Conservation (phyloP, 2,888 invertebrate species). For the Drosophila infuscata region DNA sequence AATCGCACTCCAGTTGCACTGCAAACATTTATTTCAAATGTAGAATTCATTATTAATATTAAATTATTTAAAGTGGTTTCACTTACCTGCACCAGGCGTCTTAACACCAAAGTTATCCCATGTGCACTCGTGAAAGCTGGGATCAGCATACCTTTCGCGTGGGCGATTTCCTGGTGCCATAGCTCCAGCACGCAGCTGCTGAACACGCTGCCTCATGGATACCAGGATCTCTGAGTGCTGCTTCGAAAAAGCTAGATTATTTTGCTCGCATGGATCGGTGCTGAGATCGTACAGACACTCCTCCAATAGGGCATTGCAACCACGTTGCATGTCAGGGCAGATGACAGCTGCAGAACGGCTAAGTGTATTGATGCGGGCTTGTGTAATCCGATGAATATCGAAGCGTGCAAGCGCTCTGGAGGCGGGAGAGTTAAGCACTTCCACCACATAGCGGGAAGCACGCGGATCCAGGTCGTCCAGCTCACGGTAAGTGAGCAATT, state of each 20-base stretch:
- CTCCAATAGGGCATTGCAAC: slow-evolving; percentile 77
- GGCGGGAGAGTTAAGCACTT: slow-evolving; percentile 66
- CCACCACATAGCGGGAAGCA: slow-evolving; percentile 60
- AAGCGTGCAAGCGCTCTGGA: slow-evolving; percentile 62
- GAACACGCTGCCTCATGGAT: slow-evolving; percentile 85
- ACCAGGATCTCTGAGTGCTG: slow-evolving; percentile 48
- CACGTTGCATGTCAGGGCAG: slow-evolving; percentile 52
- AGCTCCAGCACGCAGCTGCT: slow-evolving; percentile 84
- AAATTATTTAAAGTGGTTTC: background rate
- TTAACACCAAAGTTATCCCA: slow-evolving; percentile 86
- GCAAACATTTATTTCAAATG: background rate
- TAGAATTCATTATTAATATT: background rate
- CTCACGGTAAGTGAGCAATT: slow-evolving; percentile 68
- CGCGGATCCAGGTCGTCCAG: slow-evolving; percentile 75
- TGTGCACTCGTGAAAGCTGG: slow-evolving; percentile 86
- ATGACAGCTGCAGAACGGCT: slow-evolving; percentile 54
- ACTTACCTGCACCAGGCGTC: slow-evolving; percentile 31
- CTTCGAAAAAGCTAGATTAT: slow-evolving; percentile 73
- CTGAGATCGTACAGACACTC: slow-evolving; percentile 86
- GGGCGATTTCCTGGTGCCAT: slow-evolving; percentile 85
- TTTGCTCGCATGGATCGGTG: slow-evolving; percentile 86
- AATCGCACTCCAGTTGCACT: slow-evolving; percentile 57
- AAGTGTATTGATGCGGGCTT: slow-evolving; percentile 45
- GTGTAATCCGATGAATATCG: slow-evolving; percentile 52
- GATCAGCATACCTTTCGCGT: slow-evolving; percentile 86